Evolutionary conservation across 2,888 invertebrate genomes (phyloP).

Genomic region (Macaria notata): DNA sequence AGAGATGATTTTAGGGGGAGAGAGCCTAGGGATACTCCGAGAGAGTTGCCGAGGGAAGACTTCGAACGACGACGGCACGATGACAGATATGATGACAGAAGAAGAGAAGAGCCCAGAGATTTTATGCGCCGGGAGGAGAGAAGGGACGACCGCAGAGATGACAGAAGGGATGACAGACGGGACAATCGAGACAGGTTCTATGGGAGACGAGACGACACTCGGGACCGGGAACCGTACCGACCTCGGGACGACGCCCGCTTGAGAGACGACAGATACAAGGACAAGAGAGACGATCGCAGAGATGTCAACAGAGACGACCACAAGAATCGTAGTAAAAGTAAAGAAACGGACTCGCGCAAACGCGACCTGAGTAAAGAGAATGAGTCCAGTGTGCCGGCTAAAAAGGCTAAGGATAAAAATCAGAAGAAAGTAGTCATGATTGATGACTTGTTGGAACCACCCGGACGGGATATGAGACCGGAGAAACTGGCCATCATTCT

Average conservation of each 20-base stretch:
- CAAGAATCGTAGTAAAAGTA: conserved; percentile 55
- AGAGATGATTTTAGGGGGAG: conserved; percentile 23
- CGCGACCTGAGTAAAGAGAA: conserved; percentile 61
- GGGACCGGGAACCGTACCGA: conserved; percentile 41
- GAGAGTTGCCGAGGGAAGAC: conserved; percentile 34
- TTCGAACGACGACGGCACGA: conserved; percentile 41
- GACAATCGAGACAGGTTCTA: conserved; percentile 38
- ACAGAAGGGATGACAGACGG: conserved; percentile 28
- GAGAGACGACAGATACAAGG: conserved; percentile 38
- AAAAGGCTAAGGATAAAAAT: conserved; percentile 51
- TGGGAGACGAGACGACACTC: conserved; percentile 29
- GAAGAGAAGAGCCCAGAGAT: conserved; percentile 23
- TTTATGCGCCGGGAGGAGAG: conserved; percentile 30
- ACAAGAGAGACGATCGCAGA: conserved; percentile 33
- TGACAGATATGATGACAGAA: conserved; percentile 43
- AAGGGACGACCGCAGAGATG: conserved; percentile 38
- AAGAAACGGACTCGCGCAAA: conserved; percentile 62
- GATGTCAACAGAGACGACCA: conserved; percentile 46
- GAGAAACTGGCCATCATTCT: conserved; percentile 92
- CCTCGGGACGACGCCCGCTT: conserved; percentile 13
- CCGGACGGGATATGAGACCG: conserved; percentile 91
- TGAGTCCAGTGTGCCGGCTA: conserved; percentile 45
- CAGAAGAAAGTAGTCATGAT: conserved; percentile 82
- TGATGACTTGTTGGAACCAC: conserved; percentile 91
- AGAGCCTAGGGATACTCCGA: conserved; percentile 25